A percentile compares a stretch with the other conserved stretches of the same genome.
Conservation (phyloP, 2,888 invertebrate genomes). For the Dasysyrphus albostriatus region DNA sequence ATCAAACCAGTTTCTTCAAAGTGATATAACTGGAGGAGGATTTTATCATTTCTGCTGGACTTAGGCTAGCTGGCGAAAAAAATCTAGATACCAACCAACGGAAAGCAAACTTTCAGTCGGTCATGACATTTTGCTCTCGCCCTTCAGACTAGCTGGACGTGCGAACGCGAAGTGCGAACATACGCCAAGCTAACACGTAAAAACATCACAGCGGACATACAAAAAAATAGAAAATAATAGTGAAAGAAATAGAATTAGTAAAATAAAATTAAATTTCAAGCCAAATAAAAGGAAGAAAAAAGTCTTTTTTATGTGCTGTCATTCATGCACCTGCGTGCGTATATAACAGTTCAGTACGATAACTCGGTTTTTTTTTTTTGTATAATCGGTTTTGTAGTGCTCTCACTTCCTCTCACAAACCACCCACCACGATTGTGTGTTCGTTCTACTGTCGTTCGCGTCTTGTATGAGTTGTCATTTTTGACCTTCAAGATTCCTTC, state of each 20-base stretch:
- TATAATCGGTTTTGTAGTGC: constrained; percentile 7
- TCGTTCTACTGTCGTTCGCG: constrained; percentile 48
- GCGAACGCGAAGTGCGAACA: constrained; percentile 11
- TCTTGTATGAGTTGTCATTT: constrained; percentile 80
- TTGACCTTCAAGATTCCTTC: constrained; percentile 84
- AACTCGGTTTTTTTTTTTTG: neutral
- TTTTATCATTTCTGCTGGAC: constrained; percentile 25
- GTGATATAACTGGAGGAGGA: constrained; percentile 40
- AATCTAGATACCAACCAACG: constrained; percentile 36
- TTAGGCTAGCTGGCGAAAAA: constrained; percentile 10
- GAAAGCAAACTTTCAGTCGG: constrained; percentile 38
- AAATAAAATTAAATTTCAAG: constrained; percentile 14
- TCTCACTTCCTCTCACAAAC: constrained; percentile 48
- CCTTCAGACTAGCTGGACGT: constrained; percentile 58
- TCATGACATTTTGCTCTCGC: constrained; percentile 57
- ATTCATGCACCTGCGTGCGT: constrained; percentile 74
- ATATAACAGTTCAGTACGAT: constrained; percentile 65
- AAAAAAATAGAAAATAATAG: constrained; percentile 7
- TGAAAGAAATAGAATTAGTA: constrained; percentile 16
- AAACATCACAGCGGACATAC: constrained; percentile 8
- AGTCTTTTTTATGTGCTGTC: constrained; percentile 51
- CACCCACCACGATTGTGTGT: constrained; percentile 49
- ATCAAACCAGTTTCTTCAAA: constrained; percentile 43
- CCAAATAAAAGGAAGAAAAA: constrained; percentile 17
- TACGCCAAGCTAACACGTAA: constrained; percentile 9